These are phyloP conservation scores for Pantala flavescens DNA, from an alignment of 1,140 invertebrate species.

Conservation along the genomic window DNA sequence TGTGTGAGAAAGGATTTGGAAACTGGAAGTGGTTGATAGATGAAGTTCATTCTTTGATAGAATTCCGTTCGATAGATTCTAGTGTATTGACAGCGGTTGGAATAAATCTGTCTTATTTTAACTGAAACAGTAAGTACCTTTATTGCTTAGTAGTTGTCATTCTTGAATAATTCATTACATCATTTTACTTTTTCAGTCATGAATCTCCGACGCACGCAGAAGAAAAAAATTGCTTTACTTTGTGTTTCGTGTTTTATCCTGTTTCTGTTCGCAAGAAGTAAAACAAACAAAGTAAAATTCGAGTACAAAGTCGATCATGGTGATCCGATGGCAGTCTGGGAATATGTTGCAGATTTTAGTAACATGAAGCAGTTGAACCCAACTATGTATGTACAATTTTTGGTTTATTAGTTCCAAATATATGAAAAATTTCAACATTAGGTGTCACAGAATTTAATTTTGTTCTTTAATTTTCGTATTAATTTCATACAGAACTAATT, in stretches of 20 bases:
- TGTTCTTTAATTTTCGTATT: conserved; percentile 12
- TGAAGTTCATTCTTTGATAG: too few relatives aligned
- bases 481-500: conserved; percentile 41
- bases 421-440: conserved; percentile 15
- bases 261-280: conserved; percentile 9
- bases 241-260: background rate
- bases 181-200: background rate
- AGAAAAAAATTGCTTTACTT: conserved; percentile 17
- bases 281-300: conserved; percentile 25
- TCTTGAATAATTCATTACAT: too few relatives aligned
- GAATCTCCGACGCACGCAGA: background rate
- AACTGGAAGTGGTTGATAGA: too few relatives aligned
- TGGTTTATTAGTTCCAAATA: background rate
- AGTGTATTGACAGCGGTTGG: too few relatives aligned
- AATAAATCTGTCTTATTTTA: too few relatives aligned
- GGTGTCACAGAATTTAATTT: background rate
- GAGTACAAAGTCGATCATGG: conserved; percentile 39
- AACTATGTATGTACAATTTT: conserved; percentile 49
- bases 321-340: conserved; percentile 51
- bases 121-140: too few relatives aligned
- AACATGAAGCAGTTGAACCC: conserved; percentile 60
- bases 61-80: too few relatives aligned
- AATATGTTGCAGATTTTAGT: conserved; percentile 60
- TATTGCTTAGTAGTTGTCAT: too few relatives aligned
- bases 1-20: too few relatives aligned